A percentile compares a stretch with the other conserved stretches of the same genome.
Evolutionary conservation across 2,797 vertebrate species (phyloP).

Genomic region (Scomberomorus guttatus): DNA sequence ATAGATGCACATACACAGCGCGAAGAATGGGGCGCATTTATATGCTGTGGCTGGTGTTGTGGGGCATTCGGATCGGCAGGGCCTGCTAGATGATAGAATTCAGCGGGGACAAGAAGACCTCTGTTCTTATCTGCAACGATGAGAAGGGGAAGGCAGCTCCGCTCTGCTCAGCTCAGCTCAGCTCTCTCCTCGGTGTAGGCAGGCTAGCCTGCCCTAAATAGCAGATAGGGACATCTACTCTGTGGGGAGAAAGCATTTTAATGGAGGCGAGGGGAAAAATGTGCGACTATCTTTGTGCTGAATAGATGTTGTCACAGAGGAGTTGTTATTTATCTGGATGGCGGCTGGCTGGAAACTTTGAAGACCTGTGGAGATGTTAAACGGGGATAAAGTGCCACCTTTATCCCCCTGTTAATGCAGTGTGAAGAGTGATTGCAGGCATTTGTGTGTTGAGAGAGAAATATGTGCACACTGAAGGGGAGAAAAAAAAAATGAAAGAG

Average conservation of each 20-base stretch:
- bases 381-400: conserved; percentile 31
- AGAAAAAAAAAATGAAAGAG: not conserved
- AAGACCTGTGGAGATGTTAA: conserved; percentile 56
- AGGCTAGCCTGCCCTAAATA: conserved; percentile 66
- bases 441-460: conserved; percentile 36
- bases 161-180: conserved; percentile 35
- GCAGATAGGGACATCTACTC: conserved; percentile 72
- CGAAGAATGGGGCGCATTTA: conserved; percentile 87
- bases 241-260: conserved; percentile 60
- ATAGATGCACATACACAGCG: conserved; percentile 42
- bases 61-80: conserved; percentile 80
- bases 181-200: conserved; percentile 55
- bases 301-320: conserved; percentile 71
- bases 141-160: conserved; percentile 66
- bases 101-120: conserved; percentile 87
- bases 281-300: conserved; percentile 60
- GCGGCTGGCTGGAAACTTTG: conserved; percentile 47
- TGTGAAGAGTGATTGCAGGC: conserved; percentile 29
- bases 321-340: conserved; percentile 65
- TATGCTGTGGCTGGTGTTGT: conserved; percentile 85
- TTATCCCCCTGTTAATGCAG: conserved; percentile 20
- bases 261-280: conserved; percentile 47
- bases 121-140: conserved; percentile 82
- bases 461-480: conserved; percentile 1
- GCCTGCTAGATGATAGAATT: conserved; percentile 84